Evolutionary conservation across 1,140 invertebrate species (phyloP).

Genomic region (Ceratoteleas bidentatus): DNA sequence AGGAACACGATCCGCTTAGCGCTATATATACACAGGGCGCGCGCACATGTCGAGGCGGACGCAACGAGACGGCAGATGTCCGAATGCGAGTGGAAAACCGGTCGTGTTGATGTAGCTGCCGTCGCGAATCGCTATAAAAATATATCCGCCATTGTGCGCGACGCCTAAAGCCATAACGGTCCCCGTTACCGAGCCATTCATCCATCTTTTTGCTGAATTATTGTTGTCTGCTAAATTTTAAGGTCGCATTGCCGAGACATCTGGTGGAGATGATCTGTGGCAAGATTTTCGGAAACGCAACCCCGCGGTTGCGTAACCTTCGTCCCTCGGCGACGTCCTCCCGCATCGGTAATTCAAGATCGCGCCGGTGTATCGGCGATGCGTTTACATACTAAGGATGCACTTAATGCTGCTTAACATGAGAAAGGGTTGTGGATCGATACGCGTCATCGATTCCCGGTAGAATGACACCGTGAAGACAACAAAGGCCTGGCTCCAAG

Average conservation of each 20-base stretch:
- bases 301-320: not conserved
- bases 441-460: constrained; percentile 71
- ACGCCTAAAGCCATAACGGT: constrained; percentile 76
- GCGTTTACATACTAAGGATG: constrained; percentile 55
- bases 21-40: constrained; percentile 39
- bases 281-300: constrained; percentile 35
- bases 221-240: constrained; percentile 69
- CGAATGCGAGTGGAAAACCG: constrained; percentile 80
- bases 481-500: constrained; percentile 58
- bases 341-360: constrained; percentile 40
- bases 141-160: constrained; percentile 79
- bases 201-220: constrained; percentile 69
- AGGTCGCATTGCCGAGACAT: constrained; percentile 40
- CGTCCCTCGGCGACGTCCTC: constrained; percentile 14
- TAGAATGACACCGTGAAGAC: constrained; percentile 65
- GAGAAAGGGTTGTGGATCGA: constrained; percentile 66
- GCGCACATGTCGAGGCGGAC: constrained; percentile 38
- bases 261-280: constrained; percentile 28
- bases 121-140: constrained; percentile 81
- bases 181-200: constrained; percentile 67
- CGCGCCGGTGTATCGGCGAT: constrained; percentile 12
- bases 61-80: constrained; percentile 78
- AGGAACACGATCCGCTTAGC: constrained; percentile 64
- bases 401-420: constrained; percentile 71
- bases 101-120: constrained; percentile 82